These are phyloP conservation scores for Cryptus armator DNA, from an alignment of 2,888 invertebrate species.

Conservation along the genomic window DNA sequence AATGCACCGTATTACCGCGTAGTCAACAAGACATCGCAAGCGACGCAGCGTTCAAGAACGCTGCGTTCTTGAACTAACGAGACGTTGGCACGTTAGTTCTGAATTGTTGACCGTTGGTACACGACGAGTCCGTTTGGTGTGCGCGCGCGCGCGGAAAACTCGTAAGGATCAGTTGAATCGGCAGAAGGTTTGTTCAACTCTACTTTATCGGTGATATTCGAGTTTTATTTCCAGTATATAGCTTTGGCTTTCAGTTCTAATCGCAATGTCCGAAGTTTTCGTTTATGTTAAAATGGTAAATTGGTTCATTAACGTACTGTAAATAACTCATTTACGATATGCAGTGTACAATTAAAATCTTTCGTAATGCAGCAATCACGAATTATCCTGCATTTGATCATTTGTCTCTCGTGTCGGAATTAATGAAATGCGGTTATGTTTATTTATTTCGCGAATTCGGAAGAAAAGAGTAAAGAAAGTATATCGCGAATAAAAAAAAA, in stretches of 20 bases:
- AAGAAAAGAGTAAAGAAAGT: not conserved
- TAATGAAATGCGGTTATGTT: not conserved
- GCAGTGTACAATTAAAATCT: not conserved
- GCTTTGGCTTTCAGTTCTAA: not conserved
- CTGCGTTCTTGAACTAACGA: not conserved
- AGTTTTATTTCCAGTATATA: not conserved
- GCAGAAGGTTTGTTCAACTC: no score
- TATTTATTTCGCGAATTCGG: not conserved
- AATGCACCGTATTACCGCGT: conserved; percentile 23
- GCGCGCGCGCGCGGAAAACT: not conserved
- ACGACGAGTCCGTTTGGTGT: not conserved
- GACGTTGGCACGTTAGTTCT: not conserved
- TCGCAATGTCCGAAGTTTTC: not conserved
- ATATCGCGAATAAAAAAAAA: not conserved
- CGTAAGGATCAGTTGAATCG: not conserved
- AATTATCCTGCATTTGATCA: not conserved
- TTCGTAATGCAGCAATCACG: not conserved
- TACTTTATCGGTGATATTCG: not conserved
- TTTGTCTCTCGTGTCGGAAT: not conserved
- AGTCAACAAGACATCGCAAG: not conserved
- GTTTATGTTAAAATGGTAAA: not conserved
- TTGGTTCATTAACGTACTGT: no score
- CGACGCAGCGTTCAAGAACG: not conserved
- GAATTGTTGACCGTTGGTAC: not conserved
- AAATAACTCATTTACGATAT: not conserved